Conservation (phyloP, 2,797 vertebrate species). For the Poecilia picta region DNA sequence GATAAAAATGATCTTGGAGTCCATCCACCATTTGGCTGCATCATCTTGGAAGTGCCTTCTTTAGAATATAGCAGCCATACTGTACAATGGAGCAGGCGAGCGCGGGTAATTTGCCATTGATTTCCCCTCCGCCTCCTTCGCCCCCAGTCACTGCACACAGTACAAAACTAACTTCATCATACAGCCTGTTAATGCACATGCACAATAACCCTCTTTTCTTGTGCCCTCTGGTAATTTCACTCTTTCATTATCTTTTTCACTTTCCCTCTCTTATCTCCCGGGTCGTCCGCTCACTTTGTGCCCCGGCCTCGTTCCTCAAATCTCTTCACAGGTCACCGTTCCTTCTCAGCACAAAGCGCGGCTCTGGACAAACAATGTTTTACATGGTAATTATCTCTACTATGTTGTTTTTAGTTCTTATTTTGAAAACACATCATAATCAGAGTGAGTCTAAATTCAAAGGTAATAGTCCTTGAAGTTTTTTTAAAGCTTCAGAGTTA, state of each 20-base stretch:
- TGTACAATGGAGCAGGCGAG: constrained; percentile 90
- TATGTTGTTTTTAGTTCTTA: background rate
- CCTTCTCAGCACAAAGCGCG: constrained; percentile 55
- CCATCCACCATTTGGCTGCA: constrained; percentile 87
- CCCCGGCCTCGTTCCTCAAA: constrained; percentile 63
- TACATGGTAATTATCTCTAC: background rate
- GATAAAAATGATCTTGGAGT: constrained; percentile 91
- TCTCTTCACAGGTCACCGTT: constrained; percentile 90
- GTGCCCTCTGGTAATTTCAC: constrained; percentile 85
- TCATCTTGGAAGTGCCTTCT: constrained; percentile 87
- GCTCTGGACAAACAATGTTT: background rate
- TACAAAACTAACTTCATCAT: constrained; percentile 88
- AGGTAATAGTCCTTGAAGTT: background rate
- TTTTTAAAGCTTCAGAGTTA: background rate
- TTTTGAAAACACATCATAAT: background rate
- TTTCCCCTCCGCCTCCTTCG: constrained; percentile 81
- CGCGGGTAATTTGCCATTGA: constrained; percentile 95
- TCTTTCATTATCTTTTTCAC: constrained; percentile 80
- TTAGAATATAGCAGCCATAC: constrained; percentile 88
- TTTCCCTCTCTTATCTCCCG: constrained; percentile 59
- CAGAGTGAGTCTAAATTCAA: background rate
- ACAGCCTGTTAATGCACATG: constrained; percentile 87
- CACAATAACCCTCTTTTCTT: constrained; percentile 84
- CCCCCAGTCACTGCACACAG: constrained; percentile 88
- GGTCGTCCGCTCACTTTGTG: constrained; percentile 35